Percentiles rank a stretch among this genome's conserved stretches.
Conservation (phyloP, 2,888 invertebrate species). For the Steromphala cineraria region DNA sequence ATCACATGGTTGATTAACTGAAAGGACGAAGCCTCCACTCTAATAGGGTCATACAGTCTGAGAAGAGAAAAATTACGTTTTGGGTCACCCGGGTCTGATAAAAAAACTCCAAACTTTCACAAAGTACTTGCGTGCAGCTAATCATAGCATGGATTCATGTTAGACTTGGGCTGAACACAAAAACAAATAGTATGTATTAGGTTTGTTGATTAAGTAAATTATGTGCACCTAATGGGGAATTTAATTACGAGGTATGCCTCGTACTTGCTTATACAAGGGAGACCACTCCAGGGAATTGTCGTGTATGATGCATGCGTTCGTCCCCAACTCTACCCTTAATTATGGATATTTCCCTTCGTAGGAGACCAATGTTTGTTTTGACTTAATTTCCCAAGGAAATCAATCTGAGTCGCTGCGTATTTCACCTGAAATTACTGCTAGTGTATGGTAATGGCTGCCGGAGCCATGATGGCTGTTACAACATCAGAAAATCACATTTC, state of each 20-base stretch:
- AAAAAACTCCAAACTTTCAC: too few relatives aligned
- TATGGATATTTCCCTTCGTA: background rate
- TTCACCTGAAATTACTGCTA: conserved; percentile 9
- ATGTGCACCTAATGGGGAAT: background rate
- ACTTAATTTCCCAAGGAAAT: conserved; percentile 14
- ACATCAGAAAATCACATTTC: background rate
- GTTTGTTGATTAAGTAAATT: conserved; percentile 3
- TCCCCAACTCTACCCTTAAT: background rate
- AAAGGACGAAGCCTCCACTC: too few relatives aligned
- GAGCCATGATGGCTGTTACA: background rate
- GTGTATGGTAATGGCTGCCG: background rate
- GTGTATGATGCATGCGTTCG: background rate
- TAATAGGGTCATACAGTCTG: too few relatives aligned
- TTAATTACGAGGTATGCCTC: background rate
- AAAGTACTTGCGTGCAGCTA: background rate
- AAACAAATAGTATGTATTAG: conserved; percentile 14
- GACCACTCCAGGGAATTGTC: too few relatives aligned
- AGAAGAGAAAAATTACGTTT: too few relatives aligned
- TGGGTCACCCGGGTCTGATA: too few relatives aligned
- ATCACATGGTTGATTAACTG: too few relatives aligned
- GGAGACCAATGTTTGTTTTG: conserved; percentile 12
- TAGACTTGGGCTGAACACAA: background rate
- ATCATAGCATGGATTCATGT: background rate
- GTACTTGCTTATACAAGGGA: too few relatives aligned
- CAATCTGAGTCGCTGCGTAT: background rate